phyloP scores from a whole-genome alignment of 1,140 invertebrate species.

The Drosophila novamexicana region DNA sequence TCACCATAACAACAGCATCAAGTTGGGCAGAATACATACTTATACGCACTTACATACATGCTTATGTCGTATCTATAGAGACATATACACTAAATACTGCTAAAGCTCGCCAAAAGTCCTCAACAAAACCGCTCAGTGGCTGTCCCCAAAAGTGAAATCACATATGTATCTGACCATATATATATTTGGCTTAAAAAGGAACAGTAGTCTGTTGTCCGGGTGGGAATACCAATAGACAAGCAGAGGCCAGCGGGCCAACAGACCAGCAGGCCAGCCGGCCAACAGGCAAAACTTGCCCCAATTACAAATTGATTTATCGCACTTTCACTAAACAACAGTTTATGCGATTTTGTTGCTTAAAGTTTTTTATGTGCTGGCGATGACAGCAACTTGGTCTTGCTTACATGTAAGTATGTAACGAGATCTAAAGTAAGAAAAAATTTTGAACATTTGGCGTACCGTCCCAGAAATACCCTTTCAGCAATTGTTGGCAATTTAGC shows the following conservation, averaged over 20 bases:
- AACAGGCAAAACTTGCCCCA: slow-evolving; percentile 41
- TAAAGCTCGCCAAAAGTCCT: slow-evolving; percentile 44
- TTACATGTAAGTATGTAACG: not conserved
- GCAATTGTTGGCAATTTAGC: not conserved
- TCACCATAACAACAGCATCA: slow-evolving; percentile 34
- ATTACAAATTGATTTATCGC: slow-evolving; percentile 65
- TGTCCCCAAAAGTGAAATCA: slow-evolving; percentile 7
- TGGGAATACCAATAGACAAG: not conserved
- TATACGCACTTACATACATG: not conserved
- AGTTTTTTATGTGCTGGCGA: slow-evolving; percentile 35
- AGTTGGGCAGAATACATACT: slow-evolving; percentile 1
- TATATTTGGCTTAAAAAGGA: slow-evolving; percentile 13
- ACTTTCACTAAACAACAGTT: slow-evolving; percentile 59
- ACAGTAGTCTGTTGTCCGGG: not conserved
- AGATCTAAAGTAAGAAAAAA: not conserved
- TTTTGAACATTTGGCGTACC: not conserved
- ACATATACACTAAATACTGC: slow-evolving; percentile 36
- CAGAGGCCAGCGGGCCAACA: not conserved
- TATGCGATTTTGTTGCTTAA: slow-evolving; percentile 53
- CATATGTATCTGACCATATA: slow-evolving; percentile 7
- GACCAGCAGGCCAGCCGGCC: not conserved
- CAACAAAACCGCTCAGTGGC: slow-evolving; percentile 28
- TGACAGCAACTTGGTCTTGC: slow-evolving; percentile 29
- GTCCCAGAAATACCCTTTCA: not conserved
- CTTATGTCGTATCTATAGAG: not conserved